Evolutionary conservation across 2,113 vertebrate species (phyloP).

Genomic region (Australoheros scitulus): DNA sequence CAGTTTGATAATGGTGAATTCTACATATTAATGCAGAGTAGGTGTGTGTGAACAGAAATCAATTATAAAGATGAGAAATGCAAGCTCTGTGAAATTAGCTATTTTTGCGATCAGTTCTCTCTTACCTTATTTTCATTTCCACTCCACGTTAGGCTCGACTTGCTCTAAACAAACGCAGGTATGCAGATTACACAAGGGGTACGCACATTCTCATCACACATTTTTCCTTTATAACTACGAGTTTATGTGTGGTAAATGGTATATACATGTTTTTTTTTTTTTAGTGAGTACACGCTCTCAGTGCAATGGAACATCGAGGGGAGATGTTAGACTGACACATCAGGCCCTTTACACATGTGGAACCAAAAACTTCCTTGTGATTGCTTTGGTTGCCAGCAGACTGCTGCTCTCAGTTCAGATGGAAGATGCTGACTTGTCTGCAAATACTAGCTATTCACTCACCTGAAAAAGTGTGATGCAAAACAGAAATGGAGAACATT

Average conservation of each 20-base stretch:
- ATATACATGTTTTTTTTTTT: too few relatives aligned
- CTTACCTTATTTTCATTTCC: neutral
- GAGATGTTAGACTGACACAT: too few relatives aligned
- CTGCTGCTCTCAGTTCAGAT: too few relatives aligned
- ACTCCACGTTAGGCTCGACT: neutral
- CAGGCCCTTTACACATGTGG: too few relatives aligned
- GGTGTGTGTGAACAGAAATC: neutral
- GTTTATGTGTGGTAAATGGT: neutral
- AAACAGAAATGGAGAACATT: too few relatives aligned
- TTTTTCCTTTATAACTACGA: neutral
- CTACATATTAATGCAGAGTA: slow-evolving; percentile 6
- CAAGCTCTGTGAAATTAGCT: slow-evolving; percentile 9
- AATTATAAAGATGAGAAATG: slow-evolving; percentile 9
- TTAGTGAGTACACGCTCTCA: neutral
- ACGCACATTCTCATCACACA: neutral
- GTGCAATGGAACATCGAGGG: neutral
- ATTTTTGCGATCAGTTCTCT: neutral
- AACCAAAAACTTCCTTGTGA: too few relatives aligned
- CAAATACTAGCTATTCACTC: too few relatives aligned
- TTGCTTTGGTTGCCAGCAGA: too few relatives aligned
- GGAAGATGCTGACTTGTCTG: too few relatives aligned
- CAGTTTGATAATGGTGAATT: neutral
- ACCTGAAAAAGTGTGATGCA: too few relatives aligned
- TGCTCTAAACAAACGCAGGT: neutral
- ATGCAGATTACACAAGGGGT: neutral